Evolutionary conservation across 2,888 invertebrate genomes (phyloP).

Genomic region (Tinea pellionella): DNA sequence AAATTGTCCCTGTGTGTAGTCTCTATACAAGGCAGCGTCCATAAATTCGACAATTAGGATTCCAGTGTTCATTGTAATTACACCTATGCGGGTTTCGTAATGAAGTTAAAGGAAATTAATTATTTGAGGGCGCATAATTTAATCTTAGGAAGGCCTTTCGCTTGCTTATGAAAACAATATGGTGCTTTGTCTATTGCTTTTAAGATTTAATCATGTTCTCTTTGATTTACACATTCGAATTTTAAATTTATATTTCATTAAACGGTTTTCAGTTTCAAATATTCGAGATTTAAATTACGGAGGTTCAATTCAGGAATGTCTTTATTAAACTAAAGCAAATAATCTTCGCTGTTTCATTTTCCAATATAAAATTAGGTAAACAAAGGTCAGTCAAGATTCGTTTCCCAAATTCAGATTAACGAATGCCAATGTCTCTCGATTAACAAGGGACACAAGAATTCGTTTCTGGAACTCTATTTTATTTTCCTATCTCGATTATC

Average conservation of each 20-base stretch:
- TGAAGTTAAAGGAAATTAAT: slow-evolving; percentile 69
- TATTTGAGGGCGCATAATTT: slow-evolving; percentile 65
- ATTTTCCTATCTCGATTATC: slow-evolving; percentile 10
- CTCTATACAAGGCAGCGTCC: slow-evolving; percentile 25
- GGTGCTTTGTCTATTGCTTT: slow-evolving; percentile 21
- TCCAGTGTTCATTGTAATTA: slow-evolving; percentile 67
- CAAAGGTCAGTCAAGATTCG: not conserved
- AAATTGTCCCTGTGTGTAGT: not conserved
- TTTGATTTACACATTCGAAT: not conserved
- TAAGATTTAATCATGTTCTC: slow-evolving; percentile 5
- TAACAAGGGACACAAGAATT: slow-evolving; percentile 6
- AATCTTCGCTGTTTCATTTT: not conserved
- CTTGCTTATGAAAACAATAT: slow-evolving; percentile 51
- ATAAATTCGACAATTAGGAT: slow-evolving; percentile 64
- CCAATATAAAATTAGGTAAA: not conserved
- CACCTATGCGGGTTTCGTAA: slow-evolving; percentile 69
- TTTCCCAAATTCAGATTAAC: not conserved
- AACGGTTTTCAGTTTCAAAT: too few relatives aligned
- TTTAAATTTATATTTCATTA: too few relatives aligned
- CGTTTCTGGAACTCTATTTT: slow-evolving; percentile 3
- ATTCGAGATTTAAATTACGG: not conserved
- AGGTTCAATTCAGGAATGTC: too few relatives aligned
- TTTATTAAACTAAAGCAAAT: not conserved
- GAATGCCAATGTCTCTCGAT: slow-evolving; percentile 8
- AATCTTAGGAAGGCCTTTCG: slow-evolving; percentile 50